Evolutionary conservation across 2,113 vertebrate species (phyloP), one percentile per base, ranked within the genome.

Genomic region (Pelecanus crispus): DNA sequence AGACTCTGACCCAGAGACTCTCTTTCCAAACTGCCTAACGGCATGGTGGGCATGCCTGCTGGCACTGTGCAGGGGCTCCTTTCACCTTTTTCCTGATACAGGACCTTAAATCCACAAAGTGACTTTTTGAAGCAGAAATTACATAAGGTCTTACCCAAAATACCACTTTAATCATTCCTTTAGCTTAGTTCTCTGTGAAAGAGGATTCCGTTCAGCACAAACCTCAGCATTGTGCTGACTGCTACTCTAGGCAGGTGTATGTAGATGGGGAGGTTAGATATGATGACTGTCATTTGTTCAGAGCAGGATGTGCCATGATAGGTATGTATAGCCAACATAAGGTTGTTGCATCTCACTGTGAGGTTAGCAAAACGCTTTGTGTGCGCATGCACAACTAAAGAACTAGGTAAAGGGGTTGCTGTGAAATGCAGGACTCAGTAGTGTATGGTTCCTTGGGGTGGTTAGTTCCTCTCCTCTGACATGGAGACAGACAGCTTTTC

Each of bases 401-500:
- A 73, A 21, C 0, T 1, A 31, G 29, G 10, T 20, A 14, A 53
- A 78, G 20, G 20, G 7, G 8, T 25, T 66, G 42, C 52, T 63
- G 1, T 66, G 55, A 78, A 81, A 25, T 7, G 2, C 58, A 44
- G 56, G 53, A 36, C 29, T 50, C 3, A 0, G 15, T 38, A 52
- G 40, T 25, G 21, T 16, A 55, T 50, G 17, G 9, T 71, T 68
- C 32, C 22, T 63, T 63, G 34, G 5, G 5, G 22, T 34, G n/a
- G 3, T n/a, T 74, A 7, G 13, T 58, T 45, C 22, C 32, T 61
- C 50, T 82, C 20, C 42, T 38, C 47, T 55, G 34, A 17, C 22
- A 10, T 0, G 0, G 42, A 67, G 13, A 32, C 5, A 73, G 40
- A 19, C 6, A 20, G 34, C 59, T 66, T 86, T 42, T 55, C 2